Conservation (phyloP, 2,797 vertebrate species). For the Cygnus olor region DNA sequence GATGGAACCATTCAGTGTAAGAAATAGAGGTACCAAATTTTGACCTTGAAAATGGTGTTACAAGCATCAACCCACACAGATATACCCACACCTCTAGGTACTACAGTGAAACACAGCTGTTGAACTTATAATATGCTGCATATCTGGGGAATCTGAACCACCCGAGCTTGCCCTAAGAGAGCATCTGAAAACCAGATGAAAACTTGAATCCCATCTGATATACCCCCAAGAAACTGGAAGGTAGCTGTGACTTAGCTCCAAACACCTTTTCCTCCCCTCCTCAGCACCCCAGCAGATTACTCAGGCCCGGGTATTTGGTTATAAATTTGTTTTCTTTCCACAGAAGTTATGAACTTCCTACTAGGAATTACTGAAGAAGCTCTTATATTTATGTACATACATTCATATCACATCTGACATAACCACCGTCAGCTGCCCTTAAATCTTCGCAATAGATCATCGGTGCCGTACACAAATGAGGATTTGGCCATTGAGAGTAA, state of each 20-base stretch:
- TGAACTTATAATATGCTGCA: no score
- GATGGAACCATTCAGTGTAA: not conserved
- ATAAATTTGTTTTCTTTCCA: not conserved
- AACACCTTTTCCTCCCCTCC: not conserved
- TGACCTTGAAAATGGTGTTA: not conserved
- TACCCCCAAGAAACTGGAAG: accelerated
- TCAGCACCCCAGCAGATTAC: not conserved
- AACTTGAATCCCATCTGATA: not conserved
- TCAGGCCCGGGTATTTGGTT: not conserved
- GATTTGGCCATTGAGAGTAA: not conserved
- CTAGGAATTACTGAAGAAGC: not conserved
- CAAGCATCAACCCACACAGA: not conserved
- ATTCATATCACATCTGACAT: not conserved
- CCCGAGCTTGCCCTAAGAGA: not conserved
- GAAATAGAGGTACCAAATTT: not conserved
- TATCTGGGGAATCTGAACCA: no score
- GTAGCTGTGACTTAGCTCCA: not conserved
- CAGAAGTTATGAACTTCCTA: not conserved
- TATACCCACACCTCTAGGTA: not conserved
- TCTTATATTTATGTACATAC: not conserved
- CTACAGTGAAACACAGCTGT: not conserved
- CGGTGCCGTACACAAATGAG: not conserved
- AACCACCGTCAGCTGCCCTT: not conserved
- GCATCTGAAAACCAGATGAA: not conserved
- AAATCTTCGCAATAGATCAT: not conserved